A percentile compares a stretch with the other conserved stretches of the same genome.
These are phyloP conservation scores for Pocillopora grandis DNA, from an alignment of 92 coral and sea anemone species.

Conservation along the genomic window DNA sequence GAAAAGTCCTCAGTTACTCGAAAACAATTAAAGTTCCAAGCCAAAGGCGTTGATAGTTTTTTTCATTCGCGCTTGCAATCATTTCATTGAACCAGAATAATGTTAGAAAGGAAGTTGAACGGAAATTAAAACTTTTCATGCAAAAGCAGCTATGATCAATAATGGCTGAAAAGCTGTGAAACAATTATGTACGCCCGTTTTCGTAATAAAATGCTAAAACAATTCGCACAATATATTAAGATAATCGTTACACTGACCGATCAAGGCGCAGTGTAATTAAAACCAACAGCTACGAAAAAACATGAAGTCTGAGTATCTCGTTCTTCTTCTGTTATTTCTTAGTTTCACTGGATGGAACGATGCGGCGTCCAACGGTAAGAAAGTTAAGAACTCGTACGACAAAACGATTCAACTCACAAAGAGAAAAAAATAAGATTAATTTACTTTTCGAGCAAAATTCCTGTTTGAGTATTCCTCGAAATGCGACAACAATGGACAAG, in stretches of 20 bases:
- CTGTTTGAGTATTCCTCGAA: no score
- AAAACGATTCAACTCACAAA: not conserved
- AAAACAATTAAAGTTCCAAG: not conserved
- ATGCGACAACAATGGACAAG: no score
- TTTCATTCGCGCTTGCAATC: not conserved
- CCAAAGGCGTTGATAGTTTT: constrained; percentile 2
- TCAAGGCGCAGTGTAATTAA: not conserved
- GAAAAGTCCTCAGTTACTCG: not conserved
- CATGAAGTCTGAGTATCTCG: not conserved
- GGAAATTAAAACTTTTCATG: not conserved
- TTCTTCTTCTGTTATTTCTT: not conserved
- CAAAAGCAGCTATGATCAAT: not conserved
- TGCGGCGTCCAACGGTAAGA: not conserved
- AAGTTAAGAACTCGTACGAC: not conserved
- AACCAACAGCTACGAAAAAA: not conserved
- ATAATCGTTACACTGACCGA: not conserved
- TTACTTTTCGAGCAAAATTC: no score
- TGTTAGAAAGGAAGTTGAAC: not conserved
- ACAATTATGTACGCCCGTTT: not conserved
- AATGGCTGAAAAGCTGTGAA: not conserved
- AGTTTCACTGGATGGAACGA: not conserved
- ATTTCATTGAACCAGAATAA: not conserved
- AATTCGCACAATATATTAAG: not conserved
- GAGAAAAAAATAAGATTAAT: no score
- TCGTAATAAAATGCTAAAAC: not conserved